A percentile compares a stretch with the other conserved stretches of the same genome.
These are phyloP conservation scores for Hyles vespertilio DNA, from an alignment of 1,140 invertebrate genomes.

Conservation along the genomic window DNA sequence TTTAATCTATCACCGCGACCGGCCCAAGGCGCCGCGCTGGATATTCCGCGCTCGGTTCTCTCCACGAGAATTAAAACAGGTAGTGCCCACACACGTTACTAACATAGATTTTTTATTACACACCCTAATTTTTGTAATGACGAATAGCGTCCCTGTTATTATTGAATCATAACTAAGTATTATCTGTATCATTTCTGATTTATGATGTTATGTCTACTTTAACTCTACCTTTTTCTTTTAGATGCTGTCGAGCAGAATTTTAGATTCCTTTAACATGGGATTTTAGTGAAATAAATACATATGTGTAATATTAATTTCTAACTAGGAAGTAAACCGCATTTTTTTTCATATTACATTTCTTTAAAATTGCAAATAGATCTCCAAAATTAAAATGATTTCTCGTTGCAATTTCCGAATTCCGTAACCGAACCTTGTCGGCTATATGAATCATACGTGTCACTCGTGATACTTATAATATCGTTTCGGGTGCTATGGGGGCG, in stretches of 20 bases:
- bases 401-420: no score
- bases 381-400: no score
- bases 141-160: constrained; percentile 31
- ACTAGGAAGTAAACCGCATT: no score
- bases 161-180: background rate
- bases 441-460: background rate
- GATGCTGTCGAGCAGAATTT: no score
- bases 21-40: constrained; percentile 50
- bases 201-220: background rate
- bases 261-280: no score
- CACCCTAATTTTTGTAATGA: constrained; percentile 39
- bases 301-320: no score
- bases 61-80: constrained; percentile 49
- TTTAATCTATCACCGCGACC: constrained; percentile 67
- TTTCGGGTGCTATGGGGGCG: constrained; percentile 68
- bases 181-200: background rate
- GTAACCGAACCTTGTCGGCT: no score
- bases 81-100: constrained; percentile 52
- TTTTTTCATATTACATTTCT: no score
- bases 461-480: constrained; percentile 49
- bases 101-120: constrained; percentile 32
- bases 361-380: no score
- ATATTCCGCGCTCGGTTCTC: constrained; percentile 21
- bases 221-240: no score
- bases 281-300: no score